phyloP scores from a whole-genome alignment of 2,888 invertebrate species.

The Panorpa germanica region DNA sequence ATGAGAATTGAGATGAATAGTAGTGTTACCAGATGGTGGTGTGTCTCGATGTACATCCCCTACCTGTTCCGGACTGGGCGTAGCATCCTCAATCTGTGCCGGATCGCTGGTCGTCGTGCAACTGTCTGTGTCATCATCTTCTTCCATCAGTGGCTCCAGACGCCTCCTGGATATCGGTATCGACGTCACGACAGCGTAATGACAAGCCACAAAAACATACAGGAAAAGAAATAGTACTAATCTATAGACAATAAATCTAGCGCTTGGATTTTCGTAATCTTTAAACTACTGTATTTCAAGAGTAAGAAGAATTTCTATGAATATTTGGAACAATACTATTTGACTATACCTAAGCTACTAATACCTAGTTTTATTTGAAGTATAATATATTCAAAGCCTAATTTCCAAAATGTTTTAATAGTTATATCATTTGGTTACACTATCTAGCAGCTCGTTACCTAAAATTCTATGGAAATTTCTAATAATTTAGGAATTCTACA shows the following conservation, averaged over 20 bases:
- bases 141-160: slow-evolving; percentile 66
- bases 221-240: too few species aligned
- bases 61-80: slow-evolving; percentile 20
- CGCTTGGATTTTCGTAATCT: not conserved
- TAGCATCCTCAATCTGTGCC: slow-evolving; percentile 28
- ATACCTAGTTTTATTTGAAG: too few species aligned
- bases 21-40: slow-evolving; percentile 10
- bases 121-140: slow-evolving; percentile 55
- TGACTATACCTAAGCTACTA: too few species aligned
- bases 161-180: slow-evolving; percentile 44
- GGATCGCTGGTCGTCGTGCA: slow-evolving; percentile 23
- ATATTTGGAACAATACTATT: too few species aligned
- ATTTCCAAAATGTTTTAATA: too few species aligned
- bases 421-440: too few species aligned
- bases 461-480: too few species aligned
- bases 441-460: too few species aligned
- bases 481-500: too few species aligned
- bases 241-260: not conserved
- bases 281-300: not conserved
- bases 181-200: slow-evolving; percentile 16
- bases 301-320: too few species aligned
- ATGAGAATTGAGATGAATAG: slow-evolving; percentile 13
- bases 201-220: slow-evolving; percentile 14
- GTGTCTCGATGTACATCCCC: slow-evolving; percentile 9
- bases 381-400: too few species aligned